Evolutionary conservation across 2,888 invertebrate species (phyloP).

Genomic region (Slavum lentiscoides): DNA sequence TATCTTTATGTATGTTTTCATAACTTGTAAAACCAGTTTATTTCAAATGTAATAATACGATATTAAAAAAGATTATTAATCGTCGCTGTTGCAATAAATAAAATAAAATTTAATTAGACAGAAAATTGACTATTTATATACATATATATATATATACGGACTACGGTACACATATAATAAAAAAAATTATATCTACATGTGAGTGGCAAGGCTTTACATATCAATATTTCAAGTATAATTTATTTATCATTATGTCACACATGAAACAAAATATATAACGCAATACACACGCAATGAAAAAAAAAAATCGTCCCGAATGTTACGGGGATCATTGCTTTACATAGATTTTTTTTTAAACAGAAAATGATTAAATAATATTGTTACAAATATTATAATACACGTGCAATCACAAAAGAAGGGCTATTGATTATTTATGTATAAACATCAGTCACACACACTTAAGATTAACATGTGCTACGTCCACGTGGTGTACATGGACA

Average conservation of each 20-base stretch:
- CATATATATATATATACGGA: not conserved
- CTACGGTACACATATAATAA: not conserved
- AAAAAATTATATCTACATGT: not conserved
- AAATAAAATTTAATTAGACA: slow-evolving; percentile 8
- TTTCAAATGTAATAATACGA: slow-evolving; percentile 13
- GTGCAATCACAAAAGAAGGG: no score
- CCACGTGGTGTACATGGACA: no score
- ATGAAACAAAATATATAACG: not conserved
- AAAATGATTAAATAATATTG: no score
- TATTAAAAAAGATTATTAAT: not conserved
- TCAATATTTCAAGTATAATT: not conserved
- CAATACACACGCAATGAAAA: not conserved
- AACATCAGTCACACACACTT: no score
- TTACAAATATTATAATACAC: no score
- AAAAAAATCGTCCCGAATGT: no score
- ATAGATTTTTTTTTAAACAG: no score
- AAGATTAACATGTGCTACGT: no score
- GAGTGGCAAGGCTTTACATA: not conserved
- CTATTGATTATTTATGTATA: no score
- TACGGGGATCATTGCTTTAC: no score
- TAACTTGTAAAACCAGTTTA: slow-evolving; percentile 45
- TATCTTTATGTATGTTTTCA: slow-evolving; percentile 2
- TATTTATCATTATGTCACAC: not conserved
- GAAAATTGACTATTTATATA: not conserved
- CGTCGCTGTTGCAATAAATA: not conserved